Evolutionary conservation across 2,888 invertebrate species (phyloP), one percentile per base, ranked within the genome.

Genomic region (Pandemis cinnamomeana): DNA sequence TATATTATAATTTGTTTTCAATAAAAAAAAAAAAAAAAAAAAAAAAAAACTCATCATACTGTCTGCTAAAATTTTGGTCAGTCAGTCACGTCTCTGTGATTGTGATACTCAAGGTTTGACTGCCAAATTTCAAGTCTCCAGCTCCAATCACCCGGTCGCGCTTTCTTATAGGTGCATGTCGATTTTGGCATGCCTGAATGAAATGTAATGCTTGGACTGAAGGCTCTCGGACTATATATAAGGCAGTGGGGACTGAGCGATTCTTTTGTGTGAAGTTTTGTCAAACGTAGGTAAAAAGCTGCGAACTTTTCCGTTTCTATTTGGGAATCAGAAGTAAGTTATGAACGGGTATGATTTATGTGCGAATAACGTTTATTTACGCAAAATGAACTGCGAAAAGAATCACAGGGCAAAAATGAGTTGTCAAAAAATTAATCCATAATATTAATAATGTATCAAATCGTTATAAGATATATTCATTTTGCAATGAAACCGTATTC

Each of bases 251-350:
- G 36, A 58, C 64, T 46, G 55, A 71, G 46, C 64, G 64, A 64
- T 64, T 48, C 46, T 36, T 58, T 66, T 66, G 71, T 20, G 51
- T 15, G 60, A 66, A 71, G 71, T 66, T 71, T 71, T 71, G 46
- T 51, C 69, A 69, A 69, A 51, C 61, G 61, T 60, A 48, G 71
- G 64, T 46, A 66, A 66, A 66, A 66, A 48, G 71, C 60, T 58
- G 71, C 44, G 15, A 71, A 71, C 61, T 61, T 41, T 36, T 7
- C n/a, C 61, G 48, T 66, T 66, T 66, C 51, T 66, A 41, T 71
- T 71, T 15, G 8, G 13, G 41, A 60, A 20, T 64, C 48, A 60
- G 15, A 66, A 41, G 71, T 66, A 58, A 64, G 55, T 48, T 51
- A 71, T 44, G 27, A 61, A 48, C 15, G 41, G 13, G 41, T 42